A percentile compares a stretch with the other conserved stretches of the same genome.
Conservation (phyloP, 23 tunicate species). For the Ascidia mentula region DNA sequence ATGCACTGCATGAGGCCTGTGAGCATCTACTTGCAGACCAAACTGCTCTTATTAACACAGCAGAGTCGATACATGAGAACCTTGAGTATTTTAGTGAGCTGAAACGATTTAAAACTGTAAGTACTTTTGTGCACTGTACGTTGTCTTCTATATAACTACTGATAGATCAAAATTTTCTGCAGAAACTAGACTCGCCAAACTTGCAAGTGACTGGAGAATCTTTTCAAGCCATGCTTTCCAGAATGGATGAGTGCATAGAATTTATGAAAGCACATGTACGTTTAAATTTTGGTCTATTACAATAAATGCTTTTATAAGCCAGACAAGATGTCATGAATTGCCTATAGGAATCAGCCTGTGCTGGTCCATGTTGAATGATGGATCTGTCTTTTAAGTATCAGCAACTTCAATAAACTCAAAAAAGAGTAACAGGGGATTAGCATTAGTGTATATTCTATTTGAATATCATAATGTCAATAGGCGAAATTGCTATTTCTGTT, state of each 20-base stretch:
- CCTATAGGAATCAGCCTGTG: too few relatives aligned
- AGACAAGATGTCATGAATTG: too few relatives aligned
- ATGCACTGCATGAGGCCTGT: conserved; percentile 98
- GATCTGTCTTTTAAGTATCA: neutral
- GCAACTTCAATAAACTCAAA: neutral
- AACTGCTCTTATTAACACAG: conserved; percentile 71
- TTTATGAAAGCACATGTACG: conserved; percentile 83
- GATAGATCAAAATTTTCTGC: neutral
- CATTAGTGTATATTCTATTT: too few relatives aligned
- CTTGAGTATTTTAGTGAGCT: conserved; percentile 77
- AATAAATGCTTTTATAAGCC: too few relatives aligned
- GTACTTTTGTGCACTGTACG: neutral
- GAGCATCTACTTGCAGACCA: conserved; percentile 92
- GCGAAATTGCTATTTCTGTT: neutral
- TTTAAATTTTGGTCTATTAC: neutral
- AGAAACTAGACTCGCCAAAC: conserved; percentile 72
- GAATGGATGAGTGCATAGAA: conserved; percentile 91
- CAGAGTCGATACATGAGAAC: conserved; percentile 84
- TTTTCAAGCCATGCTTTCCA: conserved; percentile 64
- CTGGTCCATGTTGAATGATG: too few relatives aligned
- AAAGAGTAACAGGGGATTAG: too few relatives aligned
- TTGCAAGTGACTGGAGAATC: conserved; percentile 85
- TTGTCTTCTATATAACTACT: neutral
- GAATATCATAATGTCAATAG: neutral
- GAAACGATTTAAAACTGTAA: conserved; percentile 61